Evolutionary conservation across 2,888 invertebrate species (phyloP), one percentile per base, ranked within the genome.

Genomic region (Altica lythri): DNA sequence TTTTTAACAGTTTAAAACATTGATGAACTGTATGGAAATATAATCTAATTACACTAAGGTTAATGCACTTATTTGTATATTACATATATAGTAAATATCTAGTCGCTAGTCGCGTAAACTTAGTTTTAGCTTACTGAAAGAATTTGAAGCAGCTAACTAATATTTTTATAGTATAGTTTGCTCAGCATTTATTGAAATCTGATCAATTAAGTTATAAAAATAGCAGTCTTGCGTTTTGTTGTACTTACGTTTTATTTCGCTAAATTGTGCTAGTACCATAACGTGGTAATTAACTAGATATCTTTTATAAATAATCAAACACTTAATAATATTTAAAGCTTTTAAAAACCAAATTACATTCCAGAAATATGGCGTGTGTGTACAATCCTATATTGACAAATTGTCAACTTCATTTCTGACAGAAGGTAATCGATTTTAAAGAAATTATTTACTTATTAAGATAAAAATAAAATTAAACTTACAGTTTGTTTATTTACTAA

Each of bases 1-100:
- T 22, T 22, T 8, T 8, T 5, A 22, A 5, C 8, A 22, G 22
- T 22, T 22, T 22, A 22, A 8, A 5, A 22, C 8, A 5, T 22
- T 8, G 4, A 22, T 22, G 22, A n/a, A n/a, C n/a, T n/a, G n/a
- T 29, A 29, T 29, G 9, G 2, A 29, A 29, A n/a, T 29, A 29
- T 4, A 4, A n/a, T 29, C 9, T 29, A 38, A 38, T 38, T 25
- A 13, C 17, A 17, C 5, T 37, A 30, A 27, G 49, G 49, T 49
- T 29, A 42, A 17, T 42, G 40, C 22, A 49, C 49, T 30, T 22
- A 22, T n/a, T n/a, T n/a, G n/a, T n/a, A 8, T 42, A n/a, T n/a
- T n/a, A n/a, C n/a, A n/a, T n/a, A n/a, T n/a, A n/a, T n/a, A n/a
- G n/a, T n/a, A n/a, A n/a, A n/a, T n/a, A n/a, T n/a, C n/a, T n/a